phyloP scores from a whole-genome alignment of 2,888 invertebrate genomes.

The Nebria salina region DNA sequence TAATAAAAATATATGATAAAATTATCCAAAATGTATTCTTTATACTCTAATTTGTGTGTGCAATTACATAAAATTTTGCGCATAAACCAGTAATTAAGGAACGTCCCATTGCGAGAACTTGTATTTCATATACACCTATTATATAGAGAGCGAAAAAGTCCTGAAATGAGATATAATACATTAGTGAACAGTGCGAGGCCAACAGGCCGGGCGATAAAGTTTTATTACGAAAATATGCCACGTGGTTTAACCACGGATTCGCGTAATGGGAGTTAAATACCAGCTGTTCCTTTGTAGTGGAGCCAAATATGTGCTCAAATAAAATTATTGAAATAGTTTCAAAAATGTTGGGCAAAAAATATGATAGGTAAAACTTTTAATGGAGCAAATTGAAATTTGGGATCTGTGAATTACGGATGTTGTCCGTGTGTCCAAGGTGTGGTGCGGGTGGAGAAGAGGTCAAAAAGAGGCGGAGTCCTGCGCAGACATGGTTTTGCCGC shows the following conservation, averaged over 20 bases:
- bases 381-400: too few relatives aligned
- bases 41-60: background rate
- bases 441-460: background rate
- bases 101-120: background rate
- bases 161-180: background rate
- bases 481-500: constrained; percentile 21
- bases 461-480: constrained; percentile 17
- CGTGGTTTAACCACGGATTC: constrained; percentile 17
- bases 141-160: background rate
- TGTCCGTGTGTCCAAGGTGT: background rate
- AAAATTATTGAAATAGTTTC: too few relatives aligned
- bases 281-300: background rate
- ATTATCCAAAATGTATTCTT: background rate
- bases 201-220: constrained; percentile 4
- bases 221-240: constrained; percentile 19
- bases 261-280: constrained; percentile 11
- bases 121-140: background rate
- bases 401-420: background rate
- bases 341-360: too few relatives aligned
- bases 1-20: background rate
- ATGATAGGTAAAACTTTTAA: too few relatives aligned
- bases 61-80: background rate
- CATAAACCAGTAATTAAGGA: background rate
- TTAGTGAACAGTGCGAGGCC: background rate
- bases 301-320: too few relatives aligned